phyloP scores from a whole-genome alignment of 2,888 invertebrate genomes.

The Piscicola geometra region DNA sequence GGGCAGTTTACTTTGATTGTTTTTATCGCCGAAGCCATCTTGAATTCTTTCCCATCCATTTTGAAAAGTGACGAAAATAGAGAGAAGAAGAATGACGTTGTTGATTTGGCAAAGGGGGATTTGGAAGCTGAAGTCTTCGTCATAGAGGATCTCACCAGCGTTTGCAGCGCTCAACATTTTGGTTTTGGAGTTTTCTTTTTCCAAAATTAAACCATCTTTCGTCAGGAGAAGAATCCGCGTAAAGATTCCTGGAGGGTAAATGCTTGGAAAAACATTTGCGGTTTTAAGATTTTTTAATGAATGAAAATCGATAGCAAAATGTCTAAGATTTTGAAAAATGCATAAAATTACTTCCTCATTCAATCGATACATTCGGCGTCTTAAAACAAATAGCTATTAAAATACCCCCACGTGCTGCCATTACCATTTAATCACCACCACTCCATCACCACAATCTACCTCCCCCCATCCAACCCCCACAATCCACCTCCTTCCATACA shows the following conservation, averaged over 20 bases:
- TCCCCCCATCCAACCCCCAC: too few species aligned
- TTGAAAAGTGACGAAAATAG: not conserved
- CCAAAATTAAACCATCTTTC: not conserved
- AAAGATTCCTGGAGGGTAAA: not conserved
- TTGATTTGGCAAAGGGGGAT: slow-evolving; percentile 7
- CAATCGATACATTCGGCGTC: too few species aligned
- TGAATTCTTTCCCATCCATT: not conserved
- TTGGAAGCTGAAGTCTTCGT: not conserved
- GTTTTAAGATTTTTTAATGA: too few species aligned
- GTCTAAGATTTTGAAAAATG: too few species aligned
- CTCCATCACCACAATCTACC: too few species aligned
- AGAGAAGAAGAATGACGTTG: not conserved
- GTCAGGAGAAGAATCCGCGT: not conserved
- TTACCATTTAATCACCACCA: too few species aligned
- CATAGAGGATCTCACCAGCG: not conserved
- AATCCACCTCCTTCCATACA: too few species aligned
- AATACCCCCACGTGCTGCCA: too few species aligned
- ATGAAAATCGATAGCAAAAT: too few species aligned
- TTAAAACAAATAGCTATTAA: too few species aligned
- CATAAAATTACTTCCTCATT: too few species aligned
- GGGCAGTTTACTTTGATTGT: not conserved
- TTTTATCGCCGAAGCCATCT: not conserved
- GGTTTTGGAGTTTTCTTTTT: not conserved
- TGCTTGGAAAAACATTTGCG: too few species aligned
- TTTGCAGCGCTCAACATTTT: not conserved